These are phyloP conservation scores for Crambe crambe DNA, from an alignment of 37 sponge, comb jelly and placozoan species.

Conservation along the genomic window DNA sequence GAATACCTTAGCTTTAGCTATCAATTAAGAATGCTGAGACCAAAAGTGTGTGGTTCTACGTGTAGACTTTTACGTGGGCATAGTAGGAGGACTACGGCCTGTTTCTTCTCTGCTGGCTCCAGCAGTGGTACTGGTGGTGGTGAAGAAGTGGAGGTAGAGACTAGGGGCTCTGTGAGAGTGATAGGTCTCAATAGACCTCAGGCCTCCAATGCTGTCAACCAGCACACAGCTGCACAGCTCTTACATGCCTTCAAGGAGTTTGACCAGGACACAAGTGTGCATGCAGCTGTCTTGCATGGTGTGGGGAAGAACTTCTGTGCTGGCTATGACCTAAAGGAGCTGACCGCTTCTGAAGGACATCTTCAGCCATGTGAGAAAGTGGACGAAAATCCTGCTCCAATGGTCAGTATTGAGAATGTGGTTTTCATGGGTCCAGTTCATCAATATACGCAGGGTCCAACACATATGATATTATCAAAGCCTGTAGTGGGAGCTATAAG, in stretches of 20 bases:
- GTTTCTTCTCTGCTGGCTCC: no score
- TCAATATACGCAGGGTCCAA: conserved; percentile 49
- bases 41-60: no score
- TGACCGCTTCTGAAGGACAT: conserved; percentile 9
- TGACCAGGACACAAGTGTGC: conserved; percentile 18
- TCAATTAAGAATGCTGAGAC: no score
- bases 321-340: conserved; percentile 73
- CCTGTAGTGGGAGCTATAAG: conserved; percentile 73
- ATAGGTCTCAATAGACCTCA: conserved; percentile 62
- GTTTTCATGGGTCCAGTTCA: neutral
- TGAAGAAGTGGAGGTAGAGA: conserved; percentile 1
- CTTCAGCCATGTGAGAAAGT: neutral
- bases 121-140: no score
- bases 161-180: conserved; percentile 13
- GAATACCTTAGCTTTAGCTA: no score
- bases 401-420: conserved; percentile 21
- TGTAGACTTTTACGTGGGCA: no score
- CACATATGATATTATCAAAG: conserved; percentile 45
- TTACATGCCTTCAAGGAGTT: conserved; percentile 43
- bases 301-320: conserved; percentile 69
- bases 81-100: no score
- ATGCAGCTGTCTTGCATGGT: conserved; percentile 53
- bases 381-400: conserved; percentile 42
- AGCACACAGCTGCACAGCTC: conserved; percentile 48
- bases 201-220: conserved; percentile 60